Evolutionary conservation across 2,888 invertebrate genomes (phyloP).

Genomic region (Corythucha ciliata): DNA sequence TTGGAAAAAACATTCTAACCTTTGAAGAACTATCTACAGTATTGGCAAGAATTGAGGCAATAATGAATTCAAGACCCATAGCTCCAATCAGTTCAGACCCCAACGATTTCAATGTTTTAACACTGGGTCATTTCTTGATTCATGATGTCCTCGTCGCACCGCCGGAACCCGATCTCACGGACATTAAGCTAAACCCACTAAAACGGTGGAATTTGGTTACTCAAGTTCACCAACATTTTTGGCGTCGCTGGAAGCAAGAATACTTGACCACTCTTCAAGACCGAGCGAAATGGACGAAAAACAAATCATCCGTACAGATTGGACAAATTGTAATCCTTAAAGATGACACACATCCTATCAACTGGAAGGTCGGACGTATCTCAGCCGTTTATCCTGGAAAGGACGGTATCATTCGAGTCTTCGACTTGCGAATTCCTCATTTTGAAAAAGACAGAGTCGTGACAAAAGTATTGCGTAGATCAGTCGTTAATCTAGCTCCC

Average conservation of each 20-base stretch:
- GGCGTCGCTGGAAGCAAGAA: constrained; percentile 35
- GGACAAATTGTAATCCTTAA: constrained; percentile 35
- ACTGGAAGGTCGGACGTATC: too few species aligned
- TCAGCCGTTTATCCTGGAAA: too few species aligned
- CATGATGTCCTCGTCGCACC: constrained; percentile 30
- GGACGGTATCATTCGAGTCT: too few species aligned
- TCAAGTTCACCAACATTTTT: constrained; percentile 34
- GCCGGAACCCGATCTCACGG: constrained; percentile 32
- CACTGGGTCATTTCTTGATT: constrained; percentile 39
- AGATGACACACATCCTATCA: too few species aligned
- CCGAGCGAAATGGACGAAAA: constrained; percentile 34
- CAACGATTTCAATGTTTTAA: constrained; percentile 32
- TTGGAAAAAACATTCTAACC: constrained; percentile 31
- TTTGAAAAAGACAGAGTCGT: too few species aligned
- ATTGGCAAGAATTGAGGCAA: constrained; percentile 35
- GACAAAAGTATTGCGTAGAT: too few species aligned
- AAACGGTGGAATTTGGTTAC: constrained; percentile 36
- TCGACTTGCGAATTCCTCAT: too few species aligned
- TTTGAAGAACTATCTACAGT: constrained; percentile 37
- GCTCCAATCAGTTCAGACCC: constrained; percentile 34
- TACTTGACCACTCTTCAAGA: constrained; percentile 34
- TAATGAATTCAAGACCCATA: constrained; percentile 37
- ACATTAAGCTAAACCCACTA: constrained; percentile 27
- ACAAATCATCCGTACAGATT: constrained; percentile 22
- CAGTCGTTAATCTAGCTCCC: too few species aligned